These are phyloP conservation scores for Drosophila paracracens DNA, from an alignment of 2,888 invertebrate species.

Conservation along the genomic window DNA sequence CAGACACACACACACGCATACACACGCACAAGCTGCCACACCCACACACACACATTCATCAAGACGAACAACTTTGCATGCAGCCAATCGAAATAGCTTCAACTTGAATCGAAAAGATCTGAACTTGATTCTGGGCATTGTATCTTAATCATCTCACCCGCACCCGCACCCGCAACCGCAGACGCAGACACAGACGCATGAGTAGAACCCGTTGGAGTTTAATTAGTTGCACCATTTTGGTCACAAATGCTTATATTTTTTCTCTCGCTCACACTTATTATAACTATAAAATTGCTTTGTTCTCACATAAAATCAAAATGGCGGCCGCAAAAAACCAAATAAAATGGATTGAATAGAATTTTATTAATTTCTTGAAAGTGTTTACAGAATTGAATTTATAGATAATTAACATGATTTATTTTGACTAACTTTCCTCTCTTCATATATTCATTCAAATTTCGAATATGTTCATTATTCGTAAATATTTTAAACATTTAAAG, in stretches of 20 bases:
- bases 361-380: background rate
- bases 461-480: background rate
- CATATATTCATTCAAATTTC: background rate
- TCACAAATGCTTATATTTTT: background rate
- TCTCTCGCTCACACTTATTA: background rate
- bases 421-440: background rate
- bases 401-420: background rate
- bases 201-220: slow-evolving; percentile 8
- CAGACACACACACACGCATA: slow-evolving; percentile 12
- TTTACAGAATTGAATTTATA: background rate
- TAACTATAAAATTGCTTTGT: background rate
- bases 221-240: slow-evolving; percentile 20
- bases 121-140: slow-evolving; percentile 38
- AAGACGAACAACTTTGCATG: slow-evolving; percentile 46
- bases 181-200: slow-evolving; percentile 37
- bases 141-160: slow-evolving; percentile 26
- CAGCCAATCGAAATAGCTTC: slow-evolving; percentile 48
- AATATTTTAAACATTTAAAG: background rate
- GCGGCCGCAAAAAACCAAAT: background rate
- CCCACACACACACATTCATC: slow-evolving; percentile 18
- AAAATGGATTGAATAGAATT: background rate
- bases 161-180: slow-evolving; percentile 11
- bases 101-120: slow-evolving; percentile 42
- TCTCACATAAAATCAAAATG: slow-evolving; percentile 20
- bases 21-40: slow-evolving; percentile 22